Base-by-base conservation (phyloP, 23 tunicate species). In the Botrylloides violaceus region DNA sequence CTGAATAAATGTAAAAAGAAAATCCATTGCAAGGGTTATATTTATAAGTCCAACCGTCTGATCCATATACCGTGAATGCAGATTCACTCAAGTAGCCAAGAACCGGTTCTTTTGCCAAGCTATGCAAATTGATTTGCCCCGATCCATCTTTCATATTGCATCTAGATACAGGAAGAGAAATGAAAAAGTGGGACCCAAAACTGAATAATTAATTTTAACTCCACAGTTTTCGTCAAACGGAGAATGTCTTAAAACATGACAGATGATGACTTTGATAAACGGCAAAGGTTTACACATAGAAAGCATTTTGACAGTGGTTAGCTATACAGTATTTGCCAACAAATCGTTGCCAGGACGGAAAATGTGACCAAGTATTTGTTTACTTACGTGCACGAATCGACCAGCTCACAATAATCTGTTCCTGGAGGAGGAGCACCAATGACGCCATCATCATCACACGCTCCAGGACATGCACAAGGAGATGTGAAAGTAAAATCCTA, bases 1-100 rank as follows among this genome's bases (percentile, higher is more conserved):
- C 80, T n/a, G 60, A 32, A 55, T 37, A 87, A 6, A 66, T 29
- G 1, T 20, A 58, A 2, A 70, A 64, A 34, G 30, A 36, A 63
- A 75, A 87, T 4, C 83, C 82, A 28, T 77, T 37, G 65, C 96
- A 87, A 9, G 96, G 96, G 49, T 87, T 87, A 79, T 87, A 87
- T 31, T 61, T 24, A 58, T 87, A 87, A 0, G 24, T 23, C 76
- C 77, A 81, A 18, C 71, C 78, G 49, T 49, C 80, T 2, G 72
- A 48, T 3, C 26, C 77, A 2, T 57, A 2, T 3, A 37, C 55
- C 12, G 49, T 49, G 59, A 32, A 49, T 36, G 79, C 83, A 20
- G 56, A 35, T 23, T 68, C 74, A 29, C 39, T 24, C 20, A 1
- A 12, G 34, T 29, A 32, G 74, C 37, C 36, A 0, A 68, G 30